A percentile compares a stretch with the other conserved stretches of the same genome.
These are phyloP conservation scores for Eristalis tenax DNA, from an alignment of 2,888 invertebrate genomes.

Conservation along the genomic window DNA sequence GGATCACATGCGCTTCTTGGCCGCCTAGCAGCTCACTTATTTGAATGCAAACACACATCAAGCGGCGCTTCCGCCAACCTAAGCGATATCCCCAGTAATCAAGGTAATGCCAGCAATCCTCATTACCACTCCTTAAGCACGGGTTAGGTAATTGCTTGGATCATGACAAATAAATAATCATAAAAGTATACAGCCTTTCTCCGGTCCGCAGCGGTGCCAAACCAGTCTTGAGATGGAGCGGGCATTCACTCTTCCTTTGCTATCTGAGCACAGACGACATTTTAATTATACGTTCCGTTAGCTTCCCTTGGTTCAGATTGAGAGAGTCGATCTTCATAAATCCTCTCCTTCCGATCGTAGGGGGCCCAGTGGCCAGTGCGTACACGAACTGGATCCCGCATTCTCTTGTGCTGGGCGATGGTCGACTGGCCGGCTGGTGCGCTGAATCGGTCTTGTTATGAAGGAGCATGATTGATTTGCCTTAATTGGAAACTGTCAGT, in stretches of 20 bases:
- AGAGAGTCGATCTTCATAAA: conserved; percentile 63
- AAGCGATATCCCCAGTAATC: conserved; percentile 16
- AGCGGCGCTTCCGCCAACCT: neutral
- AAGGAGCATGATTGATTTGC: conserved; percentile 60
- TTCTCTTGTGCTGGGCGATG: conserved; percentile 30
- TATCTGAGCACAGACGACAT: conserved; percentile 39
- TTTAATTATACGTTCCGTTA: conserved; percentile 68
- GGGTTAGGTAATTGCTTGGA: conserved; percentile 44
- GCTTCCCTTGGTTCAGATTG: neutral
- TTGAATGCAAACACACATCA: neutral
- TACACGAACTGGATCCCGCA: conserved; percentile 45
- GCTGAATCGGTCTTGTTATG: conserved; percentile 38
- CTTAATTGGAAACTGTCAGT: conserved; percentile 68
- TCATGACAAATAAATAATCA: conserved; percentile 53
- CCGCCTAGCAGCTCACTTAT: too few relatives aligned
- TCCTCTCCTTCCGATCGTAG: conserved; percentile 36
- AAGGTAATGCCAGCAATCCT: conserved; percentile 30
- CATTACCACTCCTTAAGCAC: conserved; percentile 60
- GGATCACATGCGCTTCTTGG: too few relatives aligned
- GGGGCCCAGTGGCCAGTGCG: conserved; percentile 25
- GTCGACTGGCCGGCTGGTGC: conserved; percentile 1
- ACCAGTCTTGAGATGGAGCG: conserved; percentile 29
- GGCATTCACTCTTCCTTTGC: conserved; percentile 3
- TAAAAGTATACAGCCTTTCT: conserved; percentile 42
- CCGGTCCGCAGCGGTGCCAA: conserved; percentile 9